Percentiles rank a stretch among this genome's conserved stretches.
These are phyloP conservation scores for Ellobius talpinus DNA, from an alignment of 2,113 vertebrate species.

Conservation along the genomic window DNA sequence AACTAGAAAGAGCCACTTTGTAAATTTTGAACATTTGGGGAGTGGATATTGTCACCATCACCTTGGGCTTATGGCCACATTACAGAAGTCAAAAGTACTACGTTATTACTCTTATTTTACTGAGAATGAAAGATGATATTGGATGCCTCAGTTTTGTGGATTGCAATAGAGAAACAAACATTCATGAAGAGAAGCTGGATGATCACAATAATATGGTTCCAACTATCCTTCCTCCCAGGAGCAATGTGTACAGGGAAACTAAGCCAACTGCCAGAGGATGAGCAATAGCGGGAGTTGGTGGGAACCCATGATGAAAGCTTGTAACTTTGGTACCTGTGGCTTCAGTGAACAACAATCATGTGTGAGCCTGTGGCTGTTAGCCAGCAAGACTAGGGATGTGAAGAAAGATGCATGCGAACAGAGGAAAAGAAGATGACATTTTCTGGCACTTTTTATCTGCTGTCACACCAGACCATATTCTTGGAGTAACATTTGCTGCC, in stretches of 20 bases:
- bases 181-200: neutral
- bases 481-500: neutral
- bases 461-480: neutral
- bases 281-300: neutral
- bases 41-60: conserved; percentile 52
- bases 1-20: conserved; percentile 63
- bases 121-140: neutral
- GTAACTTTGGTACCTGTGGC: neutral
- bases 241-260: neutral
- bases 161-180: neutral
- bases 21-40: conserved; percentile 64
- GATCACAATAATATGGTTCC: neutral
- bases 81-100: neutral
- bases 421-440: neutral
- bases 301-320: neutral
- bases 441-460: neutral
- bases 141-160: neutral
- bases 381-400: neutral
- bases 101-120: neutral
- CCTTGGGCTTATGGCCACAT: conserved; percentile 43
- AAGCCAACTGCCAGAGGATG: neutral
- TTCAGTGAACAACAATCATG: neutral
- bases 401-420: neutral
- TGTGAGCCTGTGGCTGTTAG: neutral
- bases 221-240: neutral